Base-by-base conservation (phyloP, 1,140 invertebrate genomes). In the Drosophila kohkoa region DNA sequence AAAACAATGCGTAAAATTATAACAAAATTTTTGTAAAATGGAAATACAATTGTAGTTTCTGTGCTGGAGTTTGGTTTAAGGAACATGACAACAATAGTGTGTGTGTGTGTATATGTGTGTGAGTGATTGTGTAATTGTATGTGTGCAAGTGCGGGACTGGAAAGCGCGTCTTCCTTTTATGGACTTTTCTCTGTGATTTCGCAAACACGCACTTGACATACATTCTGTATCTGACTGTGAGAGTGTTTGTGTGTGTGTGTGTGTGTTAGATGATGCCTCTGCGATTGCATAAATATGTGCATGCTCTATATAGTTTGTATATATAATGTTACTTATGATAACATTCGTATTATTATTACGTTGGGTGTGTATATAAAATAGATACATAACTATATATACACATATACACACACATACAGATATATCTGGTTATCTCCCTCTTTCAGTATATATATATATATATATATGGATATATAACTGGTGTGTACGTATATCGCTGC, bases 1-100 rank as follows among this genome's bases (percentile, higher is more conserved):
- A 87, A 87, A 87, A 69, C 72, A 70, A 69, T 69, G 51, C 73
- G 78, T 82, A 77, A 74, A 87, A 87, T 87, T 49, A 87, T 87
- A 87, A 87, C 82, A 88, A 82, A 67, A 70, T 79, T 69, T 16
- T 57, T 15, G 32, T 54, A 54, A 81, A 81, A 81, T 77, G 73
- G 69, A 77, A 79, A 82, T 85, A 85, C 81, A 83, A 52, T 81
- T 49, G 64, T 77, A 81, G 75, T 85, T 73, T 75, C 49, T 66
- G 49, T 32, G 75, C 32, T 59, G 30, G 16, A 41, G 55, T 64
- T 64, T 55, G 65, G 38, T 60, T 65, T 67, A 73, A 74, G 64
- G 71, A 74, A 74, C 69, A 72, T 72, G 51, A 66, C 71, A 74
- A 74, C 64, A 74, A 68, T 68, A 59, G 52, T 66, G 15, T 28